Evolutionary conservation across 2,888 invertebrate genomes (phyloP).

Genomic region (Zonitis immaculata): DNA sequence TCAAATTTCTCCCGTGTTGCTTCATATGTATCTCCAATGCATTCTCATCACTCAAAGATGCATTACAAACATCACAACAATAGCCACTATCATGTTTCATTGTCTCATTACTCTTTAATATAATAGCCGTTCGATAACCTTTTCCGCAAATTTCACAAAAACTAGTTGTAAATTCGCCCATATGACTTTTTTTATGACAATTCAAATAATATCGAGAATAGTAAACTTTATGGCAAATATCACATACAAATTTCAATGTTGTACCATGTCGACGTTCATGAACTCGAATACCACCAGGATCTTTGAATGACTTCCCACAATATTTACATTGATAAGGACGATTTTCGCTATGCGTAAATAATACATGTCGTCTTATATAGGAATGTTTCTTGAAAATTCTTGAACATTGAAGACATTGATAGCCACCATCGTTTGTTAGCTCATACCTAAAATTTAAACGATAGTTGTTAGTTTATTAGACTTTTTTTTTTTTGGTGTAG

Average conservation of each 20-base stretch:
- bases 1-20: not conserved
- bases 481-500: no score
- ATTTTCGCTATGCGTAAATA: not conserved
- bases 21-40: not conserved
- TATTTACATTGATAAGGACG: constrained; percentile 2
- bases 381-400: no score
- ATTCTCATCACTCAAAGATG: not conserved
- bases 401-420: no score
- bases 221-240: constrained; percentile 55
- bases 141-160: constrained; percentile 43
- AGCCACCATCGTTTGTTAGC: no score
- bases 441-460: no score
- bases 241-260: constrained; percentile 41
- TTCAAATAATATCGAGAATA: no score
- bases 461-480: no score
- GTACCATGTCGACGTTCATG: constrained; percentile 22
- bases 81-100: not conserved
- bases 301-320: constrained; percentile 23
- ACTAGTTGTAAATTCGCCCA: no score
- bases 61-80: not conserved
- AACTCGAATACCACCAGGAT: constrained; percentile 17
- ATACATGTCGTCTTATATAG: not conserved
- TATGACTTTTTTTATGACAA: no score
- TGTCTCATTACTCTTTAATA: not conserved
- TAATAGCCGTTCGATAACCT: constrained; percentile 34